A percentile compares a stretch with the other conserved stretches of the same genome.
phyloP scores from a whole-genome alignment of 2,888 invertebrate species.

The Scotopteryx bipunctaria region DNA sequence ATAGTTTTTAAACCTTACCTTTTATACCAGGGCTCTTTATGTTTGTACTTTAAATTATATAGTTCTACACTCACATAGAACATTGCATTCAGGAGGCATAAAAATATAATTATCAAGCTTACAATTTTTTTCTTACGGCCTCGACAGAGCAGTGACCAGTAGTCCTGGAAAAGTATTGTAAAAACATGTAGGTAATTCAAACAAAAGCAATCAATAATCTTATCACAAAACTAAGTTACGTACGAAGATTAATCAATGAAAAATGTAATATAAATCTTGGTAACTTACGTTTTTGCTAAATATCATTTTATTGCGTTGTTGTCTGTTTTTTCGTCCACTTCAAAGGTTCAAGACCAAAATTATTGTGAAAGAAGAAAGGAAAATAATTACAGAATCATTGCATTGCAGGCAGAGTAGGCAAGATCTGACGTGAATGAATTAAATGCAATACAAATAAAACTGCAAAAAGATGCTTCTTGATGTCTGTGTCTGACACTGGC shows the following conservation, averaged over 20 bases:
- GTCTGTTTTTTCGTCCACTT: no score
- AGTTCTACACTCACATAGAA: constrained; percentile 71
- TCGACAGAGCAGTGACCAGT: constrained; percentile 65
- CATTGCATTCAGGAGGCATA: constrained; percentile 70
- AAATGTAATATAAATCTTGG: no score
- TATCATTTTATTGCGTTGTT: constrained; percentile 13
- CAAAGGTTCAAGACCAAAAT: no score
- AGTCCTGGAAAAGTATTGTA: constrained; percentile 65
- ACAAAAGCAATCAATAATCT: background rate
- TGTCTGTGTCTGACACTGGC: no score
- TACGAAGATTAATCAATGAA: no score
- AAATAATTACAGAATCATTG: no score
- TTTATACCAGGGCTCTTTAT: constrained; percentile 64
- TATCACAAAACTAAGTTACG: no score
- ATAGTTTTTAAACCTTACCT: constrained; percentile 55
- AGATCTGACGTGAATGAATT: no score
- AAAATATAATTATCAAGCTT: constrained; percentile 57
- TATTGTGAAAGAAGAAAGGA: background rate
- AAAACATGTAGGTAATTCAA: background rate
- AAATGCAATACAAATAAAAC: no score
- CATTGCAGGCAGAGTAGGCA: no score
- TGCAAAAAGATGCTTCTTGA: no score
- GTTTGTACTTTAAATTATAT: constrained; percentile 60
- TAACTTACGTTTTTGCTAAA: constrained; percentile 40
- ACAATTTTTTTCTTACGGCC: constrained; percentile 72